Evolutionary conservation across 1,140 invertebrate genomes (phyloP), one percentile per base, ranked within the genome.

Genomic region (Halyomorpha halys): DNA sequence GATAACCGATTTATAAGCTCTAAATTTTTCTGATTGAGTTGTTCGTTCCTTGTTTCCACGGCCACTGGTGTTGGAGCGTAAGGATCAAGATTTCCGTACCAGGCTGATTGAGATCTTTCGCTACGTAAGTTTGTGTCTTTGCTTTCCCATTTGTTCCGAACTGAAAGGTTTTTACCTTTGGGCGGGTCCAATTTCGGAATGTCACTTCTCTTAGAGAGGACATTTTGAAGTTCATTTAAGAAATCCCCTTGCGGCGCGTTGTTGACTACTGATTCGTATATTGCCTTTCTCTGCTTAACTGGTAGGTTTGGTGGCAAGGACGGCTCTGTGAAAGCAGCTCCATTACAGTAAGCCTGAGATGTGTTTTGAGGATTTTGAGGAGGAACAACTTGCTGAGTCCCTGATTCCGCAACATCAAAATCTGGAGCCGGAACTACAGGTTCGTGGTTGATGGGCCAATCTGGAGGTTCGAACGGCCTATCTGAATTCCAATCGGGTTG

Each of bases 401-500:
- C 23, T 9, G 15, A 14, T 11, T 30, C 11, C 4, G 18, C 21
- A 11, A 19, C n/a, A 27, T 60, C 13, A 6, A 61, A 59, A 44
- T 34, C 44, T 18, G 64, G 44, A 44, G 53, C 56, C 8, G 30
- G n/a, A 27, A 56, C 47, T 27, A n/a, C 45, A 23, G 44, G 51
- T 3, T 25, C 62, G 3, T 45, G 44, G 30, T 78, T 76, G 1
- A 73, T 34, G 6, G 27, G 18, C 27, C 25, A 34, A 16, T 44
- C 39, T 18, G 18, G 25, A 34, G 39, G 27, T 44, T 39, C 25
- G 67, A 0, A 76, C 72, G 2, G 78, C 76, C 25, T 75, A 74
- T 25, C 76, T 76, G 63, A 78, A 78, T 64, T 79, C 79, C 11
- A 77, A 68, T 0, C 75, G 75, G 18, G 72, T 44, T 54, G 45